Base-by-base conservation (phyloP, 2,797 vertebrate species). In the Sebastes steindachneri region DNA sequence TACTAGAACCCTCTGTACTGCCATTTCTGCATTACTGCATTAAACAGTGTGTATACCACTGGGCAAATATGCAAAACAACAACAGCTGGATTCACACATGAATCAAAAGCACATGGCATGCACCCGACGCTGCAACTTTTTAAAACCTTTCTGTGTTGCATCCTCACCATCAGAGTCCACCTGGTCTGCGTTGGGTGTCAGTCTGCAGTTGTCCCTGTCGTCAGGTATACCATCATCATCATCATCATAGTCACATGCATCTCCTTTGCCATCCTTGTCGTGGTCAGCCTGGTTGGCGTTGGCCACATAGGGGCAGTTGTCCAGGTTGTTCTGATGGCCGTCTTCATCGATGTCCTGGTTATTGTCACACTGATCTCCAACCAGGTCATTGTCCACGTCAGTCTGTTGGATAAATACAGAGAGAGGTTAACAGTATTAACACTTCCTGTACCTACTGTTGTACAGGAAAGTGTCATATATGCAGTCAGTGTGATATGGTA, bases 341-440 rank as follows among this genome's bases (percentile, higher is more conserved):
- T 99, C 99, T 41, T 99, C 98, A 33, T 99, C 99, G 3, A 99
- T 97, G 92, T 99, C 99, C 70, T 99, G 97, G 67, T 97, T 98
- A 79, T 98, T 98, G 90, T 99, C 99, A 83, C 99, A 99, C 82
- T 98, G 96, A 82, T 99, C 98, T 71, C 99, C 99, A 28, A 99
- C 98, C 8, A 97, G 96, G 90, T 99, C 99, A 5, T 98, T 98
- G 94, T 99, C 99, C 51, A 91, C 64, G 60, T 99, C 99, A 2
- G 92, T 95, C 98, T 99, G 91, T 82, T 35, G 80, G 65, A 81
- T 12, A 9, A 67, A 80, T 7, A 55, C 23, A 80, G 53, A 41
- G 21, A 77, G 31, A 70, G 9, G 9, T 69, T 63, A 75, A 53
- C 51, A 53, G 51, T 53, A 53, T 53, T 53, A 53, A 80, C 21